Evolutionary conservation across 2,797 vertebrate species (phyloP), one percentile per base, ranked within the genome.

Genomic region (Sus cebifrons): DNA sequence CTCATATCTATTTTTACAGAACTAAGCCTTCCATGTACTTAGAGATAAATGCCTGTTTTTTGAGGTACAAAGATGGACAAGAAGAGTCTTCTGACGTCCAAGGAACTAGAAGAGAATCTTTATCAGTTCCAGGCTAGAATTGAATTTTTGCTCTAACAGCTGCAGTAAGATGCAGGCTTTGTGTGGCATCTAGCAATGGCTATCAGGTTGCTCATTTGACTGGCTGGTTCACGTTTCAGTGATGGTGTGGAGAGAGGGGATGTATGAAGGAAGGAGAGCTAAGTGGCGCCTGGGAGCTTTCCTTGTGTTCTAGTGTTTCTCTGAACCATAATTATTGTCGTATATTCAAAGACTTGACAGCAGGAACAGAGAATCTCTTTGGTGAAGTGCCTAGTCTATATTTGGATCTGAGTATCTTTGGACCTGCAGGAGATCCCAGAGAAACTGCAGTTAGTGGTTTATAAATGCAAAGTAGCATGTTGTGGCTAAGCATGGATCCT

Each of bases 81-180:
- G 54, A 73, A 91, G n/a, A 73, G 25, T 78, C 49, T 40, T 71
- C n/a, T 62, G 49, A 78, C 7, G 15, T 21, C 27, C 16, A 17
- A 77, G 49, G n/a, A 88, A 29, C 65, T 64, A 15, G 6, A 49
- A 7, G 18, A 74, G 20, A 36, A 25, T 27, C 36, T 93, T 32
- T 86, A 27, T 85, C 52, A 25, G 52, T 71, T 91, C n/a, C 21
- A 3, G 62, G 64, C 65, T 82, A 71, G 91, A 95, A 54, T 0
- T 68, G 92, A 94, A 52, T 93, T 96, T 65, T 81, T 52, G 15
- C 25, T 32, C 56, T 79, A 90, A 92, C 20, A 85, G 78, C 87
- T 96, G 52, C 79, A 96, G 74, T 2, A 13, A 64, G 29, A 95
- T 89, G 49, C 56, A 83, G 62, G 86, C 94, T 17, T 27, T 58